Evolutionary conservation across 2,797 vertebrate genomes (phyloP).

Genomic region (Gymnodraco acuticeps): DNA sequence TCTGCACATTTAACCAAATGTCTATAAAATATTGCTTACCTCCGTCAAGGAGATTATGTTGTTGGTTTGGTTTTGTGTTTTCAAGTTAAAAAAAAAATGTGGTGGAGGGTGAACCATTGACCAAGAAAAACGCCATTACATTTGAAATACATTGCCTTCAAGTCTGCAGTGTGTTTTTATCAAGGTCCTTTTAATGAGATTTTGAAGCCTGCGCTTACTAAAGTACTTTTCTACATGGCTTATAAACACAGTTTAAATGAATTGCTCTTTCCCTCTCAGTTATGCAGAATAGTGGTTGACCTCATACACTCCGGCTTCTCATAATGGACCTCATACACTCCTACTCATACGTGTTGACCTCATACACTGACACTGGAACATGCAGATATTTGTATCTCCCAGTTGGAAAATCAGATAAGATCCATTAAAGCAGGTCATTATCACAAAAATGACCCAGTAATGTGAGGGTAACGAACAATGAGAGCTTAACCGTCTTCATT

Average conservation of each 20-base stretch:
- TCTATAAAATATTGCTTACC: not conserved
- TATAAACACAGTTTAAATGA: not conserved
- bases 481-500: not conserved
- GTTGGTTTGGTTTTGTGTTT: too few relatives aligned
- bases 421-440: not conserved
- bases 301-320: not conserved
- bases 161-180: not conserved
- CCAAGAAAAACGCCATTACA: too few relatives aligned
- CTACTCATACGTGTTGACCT: not conserved
- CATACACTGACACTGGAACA: not conserved
- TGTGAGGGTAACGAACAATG: not conserved
- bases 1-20: not conserved
- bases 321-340: not conserved
- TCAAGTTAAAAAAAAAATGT: too few relatives aligned
- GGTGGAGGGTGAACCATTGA: too few relatives aligned
- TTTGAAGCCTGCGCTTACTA: not conserved
- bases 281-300: not conserved
- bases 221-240: not conserved
- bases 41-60: too few relatives aligned
- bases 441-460: not conserved
- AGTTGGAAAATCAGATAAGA: constrained; percentile 28
- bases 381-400: not conserved
- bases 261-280: not conserved
- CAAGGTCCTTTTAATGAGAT: not conserved
- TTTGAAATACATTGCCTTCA: too few relatives aligned